These are phyloP conservation scores for Philereme vetulata DNA, from an alignment of 2,888 invertebrate species.

Conservation along the genomic window DNA sequence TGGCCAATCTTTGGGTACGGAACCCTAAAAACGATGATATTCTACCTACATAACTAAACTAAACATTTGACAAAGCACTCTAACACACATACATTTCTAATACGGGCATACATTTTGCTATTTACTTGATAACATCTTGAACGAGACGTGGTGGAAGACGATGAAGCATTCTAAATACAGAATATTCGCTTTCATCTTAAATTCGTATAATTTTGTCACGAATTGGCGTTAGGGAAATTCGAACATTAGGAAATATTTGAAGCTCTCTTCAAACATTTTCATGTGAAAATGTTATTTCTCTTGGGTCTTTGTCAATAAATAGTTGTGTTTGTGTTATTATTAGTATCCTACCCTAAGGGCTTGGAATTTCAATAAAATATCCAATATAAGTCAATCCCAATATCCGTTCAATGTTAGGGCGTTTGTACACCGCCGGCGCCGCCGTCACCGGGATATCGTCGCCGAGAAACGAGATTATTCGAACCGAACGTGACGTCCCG, in stretches of 20 bases:
- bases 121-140: background rate
- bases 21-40: no score
- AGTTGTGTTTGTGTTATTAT: constrained; percentile 19
- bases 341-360: constrained; percentile 12
- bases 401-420: constrained; percentile 5
- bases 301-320: constrained; percentile 10
- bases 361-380: constrained; percentile 13
- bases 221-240: background rate
- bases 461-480: no score
- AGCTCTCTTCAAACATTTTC: constrained; percentile 15
- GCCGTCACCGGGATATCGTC: no score
- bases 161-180: background rate
- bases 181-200: constrained; percentile 7
- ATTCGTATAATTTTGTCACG: constrained; percentile 4
- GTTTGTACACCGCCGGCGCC: background rate
- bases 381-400: constrained; percentile 7
- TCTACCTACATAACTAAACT: no score
- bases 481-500: no score
- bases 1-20: no score
- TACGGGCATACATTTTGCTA: no score
- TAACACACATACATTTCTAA: no score
- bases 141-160: background rate
- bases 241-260: constrained; percentile 11
- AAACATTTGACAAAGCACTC: no score
- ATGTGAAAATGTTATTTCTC: constrained; percentile 12